Base-by-base conservation (phyloP, 2,888 invertebrate genomes). In the Congeria kusceri region DNA sequence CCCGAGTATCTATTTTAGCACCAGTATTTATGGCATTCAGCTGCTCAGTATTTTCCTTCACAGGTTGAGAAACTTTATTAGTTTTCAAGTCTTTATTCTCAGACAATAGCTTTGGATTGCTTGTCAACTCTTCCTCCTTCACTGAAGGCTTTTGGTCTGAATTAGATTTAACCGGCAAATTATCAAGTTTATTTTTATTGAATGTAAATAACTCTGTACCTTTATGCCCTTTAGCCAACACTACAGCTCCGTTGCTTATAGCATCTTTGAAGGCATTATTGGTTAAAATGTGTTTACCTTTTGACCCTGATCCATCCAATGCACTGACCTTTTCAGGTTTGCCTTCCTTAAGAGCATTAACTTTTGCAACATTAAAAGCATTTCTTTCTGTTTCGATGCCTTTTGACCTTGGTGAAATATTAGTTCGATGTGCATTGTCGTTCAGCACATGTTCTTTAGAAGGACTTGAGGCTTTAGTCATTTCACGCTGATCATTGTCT, bases 231-330 rank as follows among this genome's bases (percentile, higher is more conserved):
- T 53, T 53, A 20, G 53, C 20, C 25, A 53, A 53, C 4, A 53
- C 53, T 4, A 53, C 7, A 20, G 53, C 53, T 23, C 53, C 53
- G 25, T 20, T 53, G 53, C 5, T 53, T 11, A 53, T 53, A 20
- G 53, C 23, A 9, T 53, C 53, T 53, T 53, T 53, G n/a, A 53
- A 23, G 18, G 53, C 11, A 53, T 53, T 9, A 53, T 53, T 53
- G 2, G 53, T 53, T 25, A 53, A 25, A 25, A 25, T 20, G 1
- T 53, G 20, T 11, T 53, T 53, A 9, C 13, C 28, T 46, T 63
- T 56, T 27, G 49, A 56, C 7, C 64, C 64, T 1, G 44, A 56
- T 57, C 71, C 71, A n/a, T 62, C 32, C 20, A 71, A 71, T 39
- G 63, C 71, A 71, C 64, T 58, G 23, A 29, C 46, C 46, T 29